These are phyloP conservation scores for Drosophila hydei DNA, from an alignment of 1,140 invertebrate genomes.

Conservation along the genomic window DNA sequence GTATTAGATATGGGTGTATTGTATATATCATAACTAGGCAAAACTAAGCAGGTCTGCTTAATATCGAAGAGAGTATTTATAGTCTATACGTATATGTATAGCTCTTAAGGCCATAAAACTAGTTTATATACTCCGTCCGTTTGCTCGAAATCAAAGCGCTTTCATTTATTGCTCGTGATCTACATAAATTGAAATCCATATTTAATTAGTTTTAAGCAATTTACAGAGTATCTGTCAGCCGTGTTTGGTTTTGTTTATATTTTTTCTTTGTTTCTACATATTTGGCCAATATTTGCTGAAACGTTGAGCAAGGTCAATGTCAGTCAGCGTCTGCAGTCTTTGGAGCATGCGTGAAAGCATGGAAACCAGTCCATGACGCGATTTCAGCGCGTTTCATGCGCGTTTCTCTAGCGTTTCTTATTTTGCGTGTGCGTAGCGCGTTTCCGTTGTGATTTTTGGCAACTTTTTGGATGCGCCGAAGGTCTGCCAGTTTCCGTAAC, in stretches of 20 bases:
- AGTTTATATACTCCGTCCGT: no score
- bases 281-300: constrained; percentile 55
- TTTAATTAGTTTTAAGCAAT: background rate
- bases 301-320: constrained; percentile 68
- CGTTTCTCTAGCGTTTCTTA: background rate
- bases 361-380: constrained; percentile 26
- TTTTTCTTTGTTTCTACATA: background rate
- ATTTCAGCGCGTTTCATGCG: background rate
- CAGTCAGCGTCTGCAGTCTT: constrained; percentile 28
- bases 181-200: no score
- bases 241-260: constrained; percentile 6
- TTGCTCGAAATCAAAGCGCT: no score
- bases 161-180: no score
- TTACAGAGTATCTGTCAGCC: background rate
- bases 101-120: no score
- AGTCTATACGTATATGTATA: no score
- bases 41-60: no score
- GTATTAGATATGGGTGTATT: no score
- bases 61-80: no score
- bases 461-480: constrained; percentile 33
- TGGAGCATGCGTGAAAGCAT: constrained; percentile 24
- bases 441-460: constrained; percentile 34
- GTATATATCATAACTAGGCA: no score
- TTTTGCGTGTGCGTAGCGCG: constrained; percentile 20
- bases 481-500: constrained; percentile 57